A percentile compares a stretch with the other conserved stretches of the same genome.
These are phyloP conservation scores for Fragum fragum DNA, from an alignment of 2,888 invertebrate species.

Conservation along the genomic window DNA sequence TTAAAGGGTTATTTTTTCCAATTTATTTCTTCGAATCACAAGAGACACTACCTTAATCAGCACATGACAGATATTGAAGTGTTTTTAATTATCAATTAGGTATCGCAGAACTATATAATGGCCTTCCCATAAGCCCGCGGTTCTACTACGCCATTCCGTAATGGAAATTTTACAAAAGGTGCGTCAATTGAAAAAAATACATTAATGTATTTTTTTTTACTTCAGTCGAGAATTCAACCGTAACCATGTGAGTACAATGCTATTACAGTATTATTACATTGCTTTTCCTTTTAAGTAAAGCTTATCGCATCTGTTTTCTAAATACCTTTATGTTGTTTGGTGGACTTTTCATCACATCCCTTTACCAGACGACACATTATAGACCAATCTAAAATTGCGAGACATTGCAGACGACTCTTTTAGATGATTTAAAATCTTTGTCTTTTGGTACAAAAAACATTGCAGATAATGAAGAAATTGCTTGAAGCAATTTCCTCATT, in stretches of 20 bases:
- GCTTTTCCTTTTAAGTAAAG: too few relatives aligned
- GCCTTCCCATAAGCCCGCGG: not conserved
- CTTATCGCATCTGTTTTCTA: too few relatives aligned
- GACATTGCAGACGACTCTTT: too few relatives aligned
- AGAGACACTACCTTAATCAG: not conserved
- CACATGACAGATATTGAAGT: not conserved
- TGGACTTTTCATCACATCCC: too few relatives aligned
- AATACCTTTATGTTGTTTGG: too few relatives aligned
- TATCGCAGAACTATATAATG: not conserved
- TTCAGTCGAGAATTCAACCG: not conserved
- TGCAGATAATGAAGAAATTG: too few relatives aligned
- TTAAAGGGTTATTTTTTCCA: not conserved
- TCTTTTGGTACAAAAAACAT: too few relatives aligned
- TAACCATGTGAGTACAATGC: not conserved
- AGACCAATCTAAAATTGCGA: too few relatives aligned
- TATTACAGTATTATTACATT: too few relatives aligned
- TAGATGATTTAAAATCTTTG: too few relatives aligned
- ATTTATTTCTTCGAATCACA: slow-evolving; percentile 1
- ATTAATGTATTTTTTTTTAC: not conserved
- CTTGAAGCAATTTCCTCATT: too few relatives aligned
- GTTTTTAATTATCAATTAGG: slow-evolving; percentile 6
- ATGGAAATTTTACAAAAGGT: not conserved
- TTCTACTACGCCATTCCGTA: not conserved
- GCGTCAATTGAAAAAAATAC: not conserved
- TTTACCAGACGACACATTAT: too few relatives aligned